Conservation (phyloP, 2,888 invertebrate species). For the Drosophila putrida region DNA sequence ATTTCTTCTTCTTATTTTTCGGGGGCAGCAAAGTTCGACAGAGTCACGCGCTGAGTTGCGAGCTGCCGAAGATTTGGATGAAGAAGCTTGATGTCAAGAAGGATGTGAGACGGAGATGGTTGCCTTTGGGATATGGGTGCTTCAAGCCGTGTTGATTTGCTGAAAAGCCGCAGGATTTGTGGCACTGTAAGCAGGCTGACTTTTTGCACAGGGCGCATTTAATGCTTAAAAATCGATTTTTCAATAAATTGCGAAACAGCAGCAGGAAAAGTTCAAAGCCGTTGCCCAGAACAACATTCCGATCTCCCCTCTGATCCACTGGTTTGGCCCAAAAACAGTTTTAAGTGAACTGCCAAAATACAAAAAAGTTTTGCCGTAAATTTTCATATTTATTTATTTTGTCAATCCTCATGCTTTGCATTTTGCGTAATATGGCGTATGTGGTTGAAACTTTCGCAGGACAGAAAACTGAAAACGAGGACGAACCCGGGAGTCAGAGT, state of each 20-base stretch:
- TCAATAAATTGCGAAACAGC: slow-evolving; percentile 71
- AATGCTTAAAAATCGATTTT: slow-evolving; percentile 77
- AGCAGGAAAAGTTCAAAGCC: slow-evolving; percentile 70
- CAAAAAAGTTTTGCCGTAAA: slow-evolving; percentile 75
- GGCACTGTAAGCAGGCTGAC: slow-evolving; percentile 67
- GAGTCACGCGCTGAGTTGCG: slow-evolving; percentile 72
- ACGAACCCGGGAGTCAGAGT: slow-evolving; percentile 6
- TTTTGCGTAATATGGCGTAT: slow-evolving; percentile 66
- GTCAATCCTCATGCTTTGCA: slow-evolving; percentile 76
- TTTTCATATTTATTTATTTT: slow-evolving; percentile 82
- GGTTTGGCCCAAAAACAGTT: slow-evolving; percentile 43
- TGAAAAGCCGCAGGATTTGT: slow-evolving; percentile 79
- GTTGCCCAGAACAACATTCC: slow-evolving; percentile 40
- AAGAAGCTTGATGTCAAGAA: neutral
- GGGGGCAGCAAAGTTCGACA: slow-evolving; percentile 69
- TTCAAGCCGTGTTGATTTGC: slow-evolving; percentile 75
- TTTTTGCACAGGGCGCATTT: slow-evolving; percentile 56
- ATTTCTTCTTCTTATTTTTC: slow-evolving; percentile 5
- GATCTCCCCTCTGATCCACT: neutral
- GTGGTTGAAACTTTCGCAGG: slow-evolving; percentile 62
- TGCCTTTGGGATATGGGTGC: slow-evolving; percentile 44
- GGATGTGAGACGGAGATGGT: neutral
- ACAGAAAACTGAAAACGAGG: slow-evolving; percentile 31
- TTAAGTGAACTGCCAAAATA: slow-evolving; percentile 71
- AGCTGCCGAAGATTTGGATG: slow-evolving; percentile 35